Conservation (phyloP, 2,888 invertebrate species). For the Orthosia incerta region DNA sequence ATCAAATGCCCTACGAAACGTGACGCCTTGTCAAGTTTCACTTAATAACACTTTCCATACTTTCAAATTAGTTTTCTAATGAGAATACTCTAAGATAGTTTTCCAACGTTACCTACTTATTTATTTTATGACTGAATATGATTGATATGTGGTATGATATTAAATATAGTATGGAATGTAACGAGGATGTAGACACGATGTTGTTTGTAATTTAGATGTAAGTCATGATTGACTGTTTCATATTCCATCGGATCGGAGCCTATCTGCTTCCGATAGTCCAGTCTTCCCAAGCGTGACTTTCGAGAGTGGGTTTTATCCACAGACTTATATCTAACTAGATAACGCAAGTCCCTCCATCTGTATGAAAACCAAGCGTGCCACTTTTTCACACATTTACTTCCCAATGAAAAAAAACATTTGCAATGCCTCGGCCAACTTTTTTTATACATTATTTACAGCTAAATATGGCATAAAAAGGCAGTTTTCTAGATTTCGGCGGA, state of each 20-base stretch:
- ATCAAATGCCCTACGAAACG: conserved; percentile 27
- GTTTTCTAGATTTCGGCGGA: too few relatives aligned
- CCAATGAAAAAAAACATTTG: too few relatives aligned
- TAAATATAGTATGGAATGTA: conserved; percentile 5
- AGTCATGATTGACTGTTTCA: conserved; percentile 3
- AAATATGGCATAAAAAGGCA: too few relatives aligned
- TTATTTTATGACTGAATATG: conserved; percentile 33
- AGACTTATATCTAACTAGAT: too few relatives aligned
- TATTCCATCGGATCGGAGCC: neutral
- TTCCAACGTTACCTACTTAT: neutral
- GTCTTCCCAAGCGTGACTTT: neutral
- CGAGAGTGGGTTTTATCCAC: too few relatives aligned
- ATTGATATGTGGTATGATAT: conserved; percentile 15
- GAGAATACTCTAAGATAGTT: conserved; percentile 6
- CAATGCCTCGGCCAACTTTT: too few relatives aligned
- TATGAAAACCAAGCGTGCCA: too few relatives aligned
- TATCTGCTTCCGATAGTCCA: neutral
- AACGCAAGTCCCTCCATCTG: too few relatives aligned
- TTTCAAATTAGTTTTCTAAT: conserved; percentile 35
- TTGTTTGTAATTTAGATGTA: conserved; percentile 17
- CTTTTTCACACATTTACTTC: too few relatives aligned
- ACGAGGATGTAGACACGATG: conserved; percentile 17
- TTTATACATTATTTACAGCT: too few relatives aligned
- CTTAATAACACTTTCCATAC: conserved; percentile 26
- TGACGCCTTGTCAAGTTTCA: conserved; percentile 29